Evolutionary conservation across 2,797 vertebrate species (phyloP).

Genomic region (Gymnoscopelus microlampas): DNA sequence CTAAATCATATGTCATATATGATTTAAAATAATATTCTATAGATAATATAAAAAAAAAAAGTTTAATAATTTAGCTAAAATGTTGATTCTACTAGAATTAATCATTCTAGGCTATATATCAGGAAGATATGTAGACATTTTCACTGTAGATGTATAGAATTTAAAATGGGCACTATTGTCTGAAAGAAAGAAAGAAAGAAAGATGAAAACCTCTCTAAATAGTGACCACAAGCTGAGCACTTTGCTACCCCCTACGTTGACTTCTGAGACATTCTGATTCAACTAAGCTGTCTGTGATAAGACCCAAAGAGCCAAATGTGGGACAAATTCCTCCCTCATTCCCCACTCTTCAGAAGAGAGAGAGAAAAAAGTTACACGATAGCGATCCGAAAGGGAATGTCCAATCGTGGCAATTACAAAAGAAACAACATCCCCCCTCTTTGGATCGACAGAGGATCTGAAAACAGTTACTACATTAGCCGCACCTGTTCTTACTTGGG

Average conservation of each 20-base stretch:
- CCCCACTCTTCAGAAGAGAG: conserved; percentile 52
- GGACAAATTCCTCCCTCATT: conserved; percentile 74
- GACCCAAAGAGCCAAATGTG: conserved; percentile 59
- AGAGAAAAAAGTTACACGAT: conserved; percentile 66
- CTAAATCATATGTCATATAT: conserved; percentile 39
- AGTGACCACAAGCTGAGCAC: conserved; percentile 33
- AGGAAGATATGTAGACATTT: neutral
- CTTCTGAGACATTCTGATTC: conserved; percentile 69
- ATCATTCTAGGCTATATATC: neutral
- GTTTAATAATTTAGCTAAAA: conserved; percentile 51
- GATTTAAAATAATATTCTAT: conserved; percentile 39
- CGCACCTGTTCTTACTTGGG: conserved; percentile 87
- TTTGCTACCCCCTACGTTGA: conserved; percentile 34
- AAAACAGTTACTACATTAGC: conserved; percentile 76
- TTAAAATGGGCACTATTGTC: neutral
- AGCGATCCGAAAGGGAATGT: conserved; percentile 71
- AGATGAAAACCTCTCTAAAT: neutral
- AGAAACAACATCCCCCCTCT: conserved; percentile 53
- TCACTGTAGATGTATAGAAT: conserved; percentile 34
- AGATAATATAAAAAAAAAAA: conserved; percentile 6
- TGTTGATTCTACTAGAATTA: conserved; percentile 28
- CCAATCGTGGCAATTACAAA: conserved; percentile 65
- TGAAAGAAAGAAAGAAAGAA: neutral
- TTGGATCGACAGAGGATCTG: conserved; percentile 63
- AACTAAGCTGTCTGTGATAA: conserved; percentile 65